Base-by-base conservation (phyloP, 2,113 vertebrate genomes). In the Carettochelys insculpta region DNA sequence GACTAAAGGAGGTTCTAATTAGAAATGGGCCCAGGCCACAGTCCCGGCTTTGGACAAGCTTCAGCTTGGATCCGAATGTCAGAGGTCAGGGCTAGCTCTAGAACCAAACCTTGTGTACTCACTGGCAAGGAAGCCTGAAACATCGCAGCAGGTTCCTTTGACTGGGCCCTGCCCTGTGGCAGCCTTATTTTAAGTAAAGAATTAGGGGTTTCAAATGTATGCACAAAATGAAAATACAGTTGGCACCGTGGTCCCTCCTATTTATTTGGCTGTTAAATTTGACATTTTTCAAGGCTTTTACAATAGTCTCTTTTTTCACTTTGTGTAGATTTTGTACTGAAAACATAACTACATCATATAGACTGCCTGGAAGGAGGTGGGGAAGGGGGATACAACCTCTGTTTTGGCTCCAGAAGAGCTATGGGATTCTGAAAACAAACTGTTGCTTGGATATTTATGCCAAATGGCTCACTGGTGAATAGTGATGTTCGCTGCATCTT, bases 201-300 rank as follows among this genome's bases (percentile, higher is more conserved):
- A 77, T 29, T 13, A 79, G 56, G 92, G 89, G 31, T 77, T 90
- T 90, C 92, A 95, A 68, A 95, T 96, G 92, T 95, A 90, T 88
- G 78, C 79, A 86, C 80, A 90, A 94, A 94, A 85, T 89, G 94
- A 96, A 95, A 97, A 95, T 89, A 92, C 87, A 94, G 94, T 95
- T 94, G 90, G 85, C 88, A 51, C 50, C 80, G 13, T 93, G 83
- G 83, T 78, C 83, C 81, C 87, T 78, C 92, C 94, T 95, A 87
- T 92, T 95, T 95, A 81, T 65, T 94, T 7, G 0, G 83, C n/a
- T 92, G 88, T 92, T 92, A 90, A 92, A 95, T 93, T 90, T 92
- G 80, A 50, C 88, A 75, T 80, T 76, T 10, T n/a, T 22, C 43
- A 27, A 14, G 22, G 45, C 11, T 75, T 45, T 27, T 4, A 43